Conservation (phyloP, 2,888 invertebrate species). For the Dermolepida albohirtum region DNA sequence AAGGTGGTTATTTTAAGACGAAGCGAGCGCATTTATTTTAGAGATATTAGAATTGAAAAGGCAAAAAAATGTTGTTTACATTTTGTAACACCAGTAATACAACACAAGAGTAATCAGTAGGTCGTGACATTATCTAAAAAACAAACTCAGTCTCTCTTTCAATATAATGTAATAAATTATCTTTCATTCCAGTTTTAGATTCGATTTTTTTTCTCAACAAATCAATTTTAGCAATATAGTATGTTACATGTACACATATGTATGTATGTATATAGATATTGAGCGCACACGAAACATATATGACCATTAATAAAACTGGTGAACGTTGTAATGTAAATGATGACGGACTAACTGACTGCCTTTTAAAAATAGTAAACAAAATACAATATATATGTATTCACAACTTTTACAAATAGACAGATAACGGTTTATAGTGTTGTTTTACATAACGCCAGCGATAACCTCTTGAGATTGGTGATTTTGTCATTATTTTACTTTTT, state of each 20-base stretch:
- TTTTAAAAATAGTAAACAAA: constrained; percentile 37
- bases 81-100: constrained; percentile 31
- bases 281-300: background rate
- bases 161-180: constrained; percentile 7
- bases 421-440: constrained; percentile 35
- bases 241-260: constrained; percentile 10
- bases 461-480: constrained; percentile 22
- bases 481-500: constrained; percentile 32
- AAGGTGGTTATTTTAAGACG: too few species aligned
- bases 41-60: background rate
- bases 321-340: constrained; percentile 9
- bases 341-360: constrained; percentile 18
- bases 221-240: constrained; percentile 32
- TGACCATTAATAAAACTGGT: constrained; percentile 10
- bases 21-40: too few species aligned
- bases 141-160: constrained; percentile 15
- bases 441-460: constrained; percentile 31
- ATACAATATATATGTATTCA: constrained; percentile 24
- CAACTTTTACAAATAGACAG: constrained; percentile 34
- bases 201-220: constrained; percentile 17
- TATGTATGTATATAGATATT: background rate
- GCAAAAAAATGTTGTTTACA: background rate
- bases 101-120: constrained; percentile 22
- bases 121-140: constrained; percentile 32
- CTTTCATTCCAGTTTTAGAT: constrained; percentile 24